Evolutionary conservation across 2,888 invertebrate species (phyloP), one percentile per base, ranked within the genome.

Genomic region (Acronicta alni): DNA sequence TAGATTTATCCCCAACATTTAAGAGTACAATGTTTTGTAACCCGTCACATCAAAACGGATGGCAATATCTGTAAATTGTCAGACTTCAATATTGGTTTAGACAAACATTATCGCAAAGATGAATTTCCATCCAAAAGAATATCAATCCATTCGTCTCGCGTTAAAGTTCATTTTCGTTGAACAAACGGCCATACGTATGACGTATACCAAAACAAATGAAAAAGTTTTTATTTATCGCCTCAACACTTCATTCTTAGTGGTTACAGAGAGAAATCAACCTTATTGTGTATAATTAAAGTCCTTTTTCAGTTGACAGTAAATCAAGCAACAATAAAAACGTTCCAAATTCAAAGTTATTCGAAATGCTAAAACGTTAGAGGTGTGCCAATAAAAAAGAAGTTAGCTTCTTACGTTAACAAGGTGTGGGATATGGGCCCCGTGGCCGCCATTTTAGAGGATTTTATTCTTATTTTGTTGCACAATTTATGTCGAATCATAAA

Each of bases 351-450:
- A 93, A 93, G 89, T 91, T 91, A 89, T 91, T 89, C 79, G 87
- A 86, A 91, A 88, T 85, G 86, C 85, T 87, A 87, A 87, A 86
- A 80, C 89, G 88, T 89, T 91, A 91, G 92, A 93, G 93, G 93
- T 92, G 91, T 77, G 88, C 83, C 89, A 86, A 92, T 94, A 94
- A 93, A 94, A 94, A 91, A 89, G 90, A 91, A 91, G 91, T 93
- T 91, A 91, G 89, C 90, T 87, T 89, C 93, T 93, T 93, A 89
- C 87, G 89, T 89, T 84, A 84, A 90, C 84, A 69, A 69, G 69
- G 87, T 89, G 87, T 87, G 88, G 88, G 72, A 84, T 77, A 82
- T 85, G 80, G 82, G 83, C 73, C 85, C 87, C 77, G 84, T 83
- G 86, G 78, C 79, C 57, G 67, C 58, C 67, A 60, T 75, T 48